phyloP scores from a whole-genome alignment of 2,888 invertebrate species.

The Holacanthella duospinosa region DNA sequence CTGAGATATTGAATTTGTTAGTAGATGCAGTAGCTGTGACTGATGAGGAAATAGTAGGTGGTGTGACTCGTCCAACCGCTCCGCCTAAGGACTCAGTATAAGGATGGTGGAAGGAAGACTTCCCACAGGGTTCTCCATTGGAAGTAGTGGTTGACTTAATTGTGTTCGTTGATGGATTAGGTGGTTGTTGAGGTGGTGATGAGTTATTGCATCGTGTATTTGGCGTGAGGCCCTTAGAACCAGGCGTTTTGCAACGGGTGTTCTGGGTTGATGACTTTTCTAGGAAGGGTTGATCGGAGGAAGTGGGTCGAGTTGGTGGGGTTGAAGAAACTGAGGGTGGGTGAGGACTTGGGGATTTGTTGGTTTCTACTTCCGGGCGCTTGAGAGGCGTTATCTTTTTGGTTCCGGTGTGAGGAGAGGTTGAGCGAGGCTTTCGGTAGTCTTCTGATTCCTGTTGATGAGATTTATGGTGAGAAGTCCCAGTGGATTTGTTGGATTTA shows the following conservation, averaged over 20 bases:
- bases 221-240: background rate
- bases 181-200: constrained; percentile 6
- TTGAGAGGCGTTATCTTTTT: too few species aligned
- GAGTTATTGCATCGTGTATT: background rate
- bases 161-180: constrained; percentile 6
- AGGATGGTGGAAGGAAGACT: too few species aligned
- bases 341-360: background rate
- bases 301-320: background rate
- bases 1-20: constrained; percentile 26
- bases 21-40: constrained; percentile 9
- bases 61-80: background rate
- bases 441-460: background rate
- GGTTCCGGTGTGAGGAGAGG: background rate
- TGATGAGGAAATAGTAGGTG: constrained; percentile 10
- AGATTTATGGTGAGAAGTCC: constrained; percentile 7
- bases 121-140: background rate
- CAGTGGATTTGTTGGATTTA: constrained; percentile 4
- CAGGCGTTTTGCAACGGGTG: background rate
- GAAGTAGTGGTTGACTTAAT: background rate
- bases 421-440: background rate
- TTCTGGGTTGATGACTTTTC: background rate
- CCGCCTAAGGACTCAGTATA: background rate
- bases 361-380: too few species aligned
- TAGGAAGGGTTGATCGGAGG: background rate
- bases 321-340: background rate